Evolutionary conservation across 2,113 vertebrate species (phyloP).

Genomic region (Bolborhynchus lineola): DNA sequence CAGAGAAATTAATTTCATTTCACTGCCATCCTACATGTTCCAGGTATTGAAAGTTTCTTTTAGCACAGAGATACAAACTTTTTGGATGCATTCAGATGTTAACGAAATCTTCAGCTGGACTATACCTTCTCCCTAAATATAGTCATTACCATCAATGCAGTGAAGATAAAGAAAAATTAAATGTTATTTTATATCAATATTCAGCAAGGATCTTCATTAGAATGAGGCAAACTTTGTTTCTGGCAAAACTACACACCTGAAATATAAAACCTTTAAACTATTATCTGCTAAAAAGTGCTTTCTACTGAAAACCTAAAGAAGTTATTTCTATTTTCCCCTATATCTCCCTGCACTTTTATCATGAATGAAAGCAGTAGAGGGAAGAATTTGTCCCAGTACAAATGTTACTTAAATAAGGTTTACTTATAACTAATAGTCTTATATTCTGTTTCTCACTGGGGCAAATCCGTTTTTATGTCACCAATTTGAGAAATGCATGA

Average conservation of each 20-base stretch:
- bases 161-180: not conserved
- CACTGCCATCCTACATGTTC: not conserved
- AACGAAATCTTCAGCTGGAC: not conserved
- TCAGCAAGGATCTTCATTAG: not conserved
- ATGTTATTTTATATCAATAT: not conserved
- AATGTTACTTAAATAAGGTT: not conserved
- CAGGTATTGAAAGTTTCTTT: not conserved
- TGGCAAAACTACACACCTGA: not conserved
- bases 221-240: not conserved
- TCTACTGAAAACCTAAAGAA: not conserved
- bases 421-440: not conserved
- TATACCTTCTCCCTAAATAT: not conserved
- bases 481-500: not conserved
- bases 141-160: not conserved
- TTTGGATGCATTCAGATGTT: not conserved
- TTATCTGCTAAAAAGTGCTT: not conserved
- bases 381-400: not conserved
- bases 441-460: not conserved
- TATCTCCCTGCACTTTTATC: not conserved
- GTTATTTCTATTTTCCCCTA: not conserved
- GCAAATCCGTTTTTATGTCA: not conserved
- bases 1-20: conserved; percentile 25
- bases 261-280: not conserved
- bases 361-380: not conserved
- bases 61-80: not conserved